Evolutionary conservation across 2,888 invertebrate genomes (phyloP).

Genomic region (Plagiodera versicolora): DNA sequence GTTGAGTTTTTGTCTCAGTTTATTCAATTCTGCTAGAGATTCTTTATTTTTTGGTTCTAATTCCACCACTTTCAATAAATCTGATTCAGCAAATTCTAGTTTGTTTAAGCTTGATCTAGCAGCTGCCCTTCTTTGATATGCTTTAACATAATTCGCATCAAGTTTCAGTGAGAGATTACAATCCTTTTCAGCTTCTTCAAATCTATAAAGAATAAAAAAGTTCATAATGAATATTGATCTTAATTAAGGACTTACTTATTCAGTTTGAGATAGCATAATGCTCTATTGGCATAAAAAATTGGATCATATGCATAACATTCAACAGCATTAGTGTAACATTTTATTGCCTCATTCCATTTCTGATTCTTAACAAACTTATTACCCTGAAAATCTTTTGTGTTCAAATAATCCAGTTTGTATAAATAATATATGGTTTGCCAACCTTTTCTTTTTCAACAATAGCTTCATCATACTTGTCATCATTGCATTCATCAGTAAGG

Average conservation of each 20-base stretch:
- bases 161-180: slow-evolving; percentile 78
- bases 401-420: not conserved
- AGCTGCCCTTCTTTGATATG: slow-evolving; percentile 77
- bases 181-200: slow-evolving; percentile 74
- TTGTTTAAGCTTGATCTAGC: slow-evolving; percentile 74
- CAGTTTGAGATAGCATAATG: slow-evolving; percentile 81
- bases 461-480: slow-evolving; percentile 63
- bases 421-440: slow-evolving; percentile 12
- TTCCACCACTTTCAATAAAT: slow-evolving; percentile 69
- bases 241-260: slow-evolving; percentile 64
- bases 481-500: slow-evolving; percentile 59
- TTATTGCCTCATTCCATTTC: slow-evolving; percentile 84
- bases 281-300: slow-evolving; percentile 84
- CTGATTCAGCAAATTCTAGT: slow-evolving; percentile 69
- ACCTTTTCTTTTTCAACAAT: slow-evolving; percentile 72
- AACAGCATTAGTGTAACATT: slow-evolving; percentile 86
- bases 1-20: slow-evolving; percentile 51
- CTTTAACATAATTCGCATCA: slow-evolving; percentile 81
- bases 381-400: slow-evolving; percentile 61
- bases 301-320: slow-evolving; percentile 77
- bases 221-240: not conserved
- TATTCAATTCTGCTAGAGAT: slow-evolving; percentile 63
- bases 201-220: slow-evolving; percentile 53
- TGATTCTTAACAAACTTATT: slow-evolving; percentile 77
- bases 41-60: slow-evolving; percentile 80